phyloP scores from a whole-genome alignment of 2,797 vertebrate species.

The Ctenosaura bakeri region DNA sequence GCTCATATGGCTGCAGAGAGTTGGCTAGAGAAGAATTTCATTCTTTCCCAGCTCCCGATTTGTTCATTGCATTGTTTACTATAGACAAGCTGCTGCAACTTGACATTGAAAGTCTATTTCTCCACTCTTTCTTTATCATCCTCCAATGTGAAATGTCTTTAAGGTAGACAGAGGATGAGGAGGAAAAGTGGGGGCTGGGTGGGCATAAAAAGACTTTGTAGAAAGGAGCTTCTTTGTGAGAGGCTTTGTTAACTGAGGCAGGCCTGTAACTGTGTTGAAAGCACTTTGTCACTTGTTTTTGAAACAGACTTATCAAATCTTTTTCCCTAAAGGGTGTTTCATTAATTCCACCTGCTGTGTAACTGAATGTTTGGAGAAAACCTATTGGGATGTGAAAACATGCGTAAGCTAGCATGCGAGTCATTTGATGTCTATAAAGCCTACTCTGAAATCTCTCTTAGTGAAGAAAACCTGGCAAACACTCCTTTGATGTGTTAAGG shows the following conservation, averaged over 20 bases:
- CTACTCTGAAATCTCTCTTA: slow-evolving; percentile 17
- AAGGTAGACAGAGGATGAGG: no score
- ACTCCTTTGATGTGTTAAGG: slow-evolving; percentile 41
- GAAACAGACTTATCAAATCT: not conserved
- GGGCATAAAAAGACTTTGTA: no score
- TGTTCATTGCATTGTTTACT: no score
- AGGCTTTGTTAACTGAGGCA: not conserved
- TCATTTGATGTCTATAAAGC: not conserved
- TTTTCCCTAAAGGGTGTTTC: not conserved
- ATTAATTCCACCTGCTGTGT: not conserved
- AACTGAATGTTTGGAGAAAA: not conserved
- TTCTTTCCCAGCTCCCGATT: no score
- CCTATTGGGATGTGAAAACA: not conserved
- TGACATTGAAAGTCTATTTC: no score
- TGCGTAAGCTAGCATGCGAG: not conserved
- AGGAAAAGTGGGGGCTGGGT: no score
- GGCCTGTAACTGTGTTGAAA: not conserved
- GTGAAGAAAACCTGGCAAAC: slow-evolving; percentile 20
- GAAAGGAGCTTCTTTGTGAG: not conserved
- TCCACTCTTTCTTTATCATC: no score
- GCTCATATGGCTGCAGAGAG: no score
- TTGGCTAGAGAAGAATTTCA: no score
- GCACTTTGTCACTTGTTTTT: slow-evolving; percentile 24
- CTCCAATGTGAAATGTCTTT: no score
- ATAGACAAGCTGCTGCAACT: no score